Base-by-base conservation (phyloP, 2,888 invertebrate genomes). In the Calameuta pallipes region DNA sequence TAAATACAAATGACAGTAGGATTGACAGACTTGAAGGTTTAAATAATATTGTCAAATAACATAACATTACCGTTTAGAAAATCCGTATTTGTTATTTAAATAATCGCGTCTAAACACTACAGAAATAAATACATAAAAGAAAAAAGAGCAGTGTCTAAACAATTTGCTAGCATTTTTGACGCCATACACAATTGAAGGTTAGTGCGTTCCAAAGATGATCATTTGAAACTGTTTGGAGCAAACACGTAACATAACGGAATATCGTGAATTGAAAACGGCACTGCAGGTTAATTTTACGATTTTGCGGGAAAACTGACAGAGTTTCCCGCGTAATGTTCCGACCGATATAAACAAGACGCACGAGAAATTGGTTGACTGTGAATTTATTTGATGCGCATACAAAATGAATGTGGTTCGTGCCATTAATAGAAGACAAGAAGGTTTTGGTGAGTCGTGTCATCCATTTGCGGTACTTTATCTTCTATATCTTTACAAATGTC, bases 331-430 rank as follows among this genome's bases (percentile, higher is more conserved):
- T 81, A 41, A 80, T 68, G 56, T 56, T 9, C 56, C 56, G 56
- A 23, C 56, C 9, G 23, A 56, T 23, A 56, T 56, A 56, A 56
- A 56, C 56, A 56, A 56, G 23, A 23, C 41, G 41, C 15, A 41
- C 9, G 15, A 56, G 23, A 56, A 56, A 56, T 23, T 56, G 56
- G 9, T 23, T 23, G 56, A 56, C 23, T 56, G 13, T 37, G 23
- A 56, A 56, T 23, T 56, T 56, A 56, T 56, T 56, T 56, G 56
- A 56, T 23, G 23, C 56, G 3, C 23, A 6, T 76, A 77, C 81
- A 89, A 76, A 83, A 90, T 89, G 90, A 90, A 85, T 80, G 77
- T 90, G 74, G 86, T 86, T 56, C 82, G 82, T 77, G 84, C 86
- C 35, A 81, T 91, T 81, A 80, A 83, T 56, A 82, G 82, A 83